Percentiles rank a stretch among this genome's conserved stretches.
phyloP scores from a whole-genome alignment of 2,888 invertebrate species.

The Latheticus oryzae region DNA sequence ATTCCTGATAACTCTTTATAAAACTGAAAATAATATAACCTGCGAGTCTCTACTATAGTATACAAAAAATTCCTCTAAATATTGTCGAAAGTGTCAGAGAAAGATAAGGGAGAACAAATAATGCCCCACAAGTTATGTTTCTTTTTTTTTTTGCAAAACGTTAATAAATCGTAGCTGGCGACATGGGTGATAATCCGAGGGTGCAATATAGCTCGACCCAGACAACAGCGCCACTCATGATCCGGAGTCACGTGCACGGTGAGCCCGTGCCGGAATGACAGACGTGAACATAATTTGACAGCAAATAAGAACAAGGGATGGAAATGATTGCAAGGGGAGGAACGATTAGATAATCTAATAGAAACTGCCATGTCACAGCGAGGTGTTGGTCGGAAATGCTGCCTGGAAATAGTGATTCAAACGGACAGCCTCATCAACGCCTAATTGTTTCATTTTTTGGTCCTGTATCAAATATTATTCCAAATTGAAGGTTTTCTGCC shows the following conservation, averaged over 20 bases:
- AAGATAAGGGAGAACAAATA: too few species aligned
- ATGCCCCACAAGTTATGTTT: too few species aligned
- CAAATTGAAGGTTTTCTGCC: conserved; percentile 37
- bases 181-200: conserved; percentile 33
- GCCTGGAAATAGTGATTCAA: conserved; percentile 42
- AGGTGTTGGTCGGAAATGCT: conserved; percentile 50
- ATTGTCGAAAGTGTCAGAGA: too few species aligned
- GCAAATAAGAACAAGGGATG: conserved; percentile 64
- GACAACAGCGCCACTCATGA: conserved; percentile 49
- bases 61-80: too few species aligned
- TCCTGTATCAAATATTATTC: conserved; percentile 32
- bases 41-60: too few species aligned
- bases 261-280: conserved; percentile 63
- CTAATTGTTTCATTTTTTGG: conserved; percentile 42
- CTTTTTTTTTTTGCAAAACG: too few species aligned
- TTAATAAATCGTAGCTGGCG: too few species aligned
- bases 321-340: conserved; percentile 62
- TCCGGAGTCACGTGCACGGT: conserved; percentile 59
- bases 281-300: conserved; percentile 66
- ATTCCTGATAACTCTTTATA: too few species aligned
- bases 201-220: conserved; percentile 36
- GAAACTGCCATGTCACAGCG: conserved; percentile 57
- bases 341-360: conserved; percentile 62
- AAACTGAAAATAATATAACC: too few species aligned
- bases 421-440: conserved; percentile 39